Evolutionary conservation across 2,888 invertebrate species (phyloP).

Genomic region (Latheticus oryzae): DNA sequence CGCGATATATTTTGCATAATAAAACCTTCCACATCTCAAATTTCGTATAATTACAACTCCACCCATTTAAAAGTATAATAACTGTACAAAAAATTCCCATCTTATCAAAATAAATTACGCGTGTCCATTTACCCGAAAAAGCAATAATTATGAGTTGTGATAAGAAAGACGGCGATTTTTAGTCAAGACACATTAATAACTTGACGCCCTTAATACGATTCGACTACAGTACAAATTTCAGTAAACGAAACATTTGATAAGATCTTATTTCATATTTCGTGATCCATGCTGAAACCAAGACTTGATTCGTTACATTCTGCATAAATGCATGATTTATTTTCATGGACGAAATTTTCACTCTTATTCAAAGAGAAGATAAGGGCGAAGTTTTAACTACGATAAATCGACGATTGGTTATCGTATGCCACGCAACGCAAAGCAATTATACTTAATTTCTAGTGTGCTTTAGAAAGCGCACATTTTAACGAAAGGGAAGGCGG

Average conservation of each 20-base stretch:
- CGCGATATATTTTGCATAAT: too few relatives aligned
- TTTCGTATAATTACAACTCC: not conserved
- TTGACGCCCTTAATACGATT: conserved; percentile 43
- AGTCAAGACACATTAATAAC: conserved; percentile 35
- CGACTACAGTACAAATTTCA: conserved; percentile 51
- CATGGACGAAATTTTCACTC: conserved; percentile 43
- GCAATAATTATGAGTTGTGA: conserved; percentile 29
- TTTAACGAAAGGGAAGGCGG: too few relatives aligned
- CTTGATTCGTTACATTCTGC: conserved; percentile 31
- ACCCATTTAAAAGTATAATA: conserved; percentile 21
- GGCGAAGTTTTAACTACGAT: conserved; percentile 47
- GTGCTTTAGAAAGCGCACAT: too few relatives aligned
- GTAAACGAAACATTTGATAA: conserved; percentile 49
- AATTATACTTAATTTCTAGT: conserved; percentile 62
- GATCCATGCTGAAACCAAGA: conserved; percentile 36
- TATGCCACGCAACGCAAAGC: conserved; percentile 57
- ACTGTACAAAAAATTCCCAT: not conserved
- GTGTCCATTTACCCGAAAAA: conserved; percentile 19
- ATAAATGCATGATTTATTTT: conserved; percentile 49
- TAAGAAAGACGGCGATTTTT: conserved; percentile 33
- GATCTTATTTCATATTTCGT: conserved; percentile 35
- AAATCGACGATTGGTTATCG: conserved; percentile 47
- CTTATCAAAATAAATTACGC: conserved; percentile 16
- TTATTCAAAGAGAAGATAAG: conserved; percentile 48
- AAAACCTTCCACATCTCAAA: too few relatives aligned